phyloP scores from a whole-genome alignment of 2,113 vertebrate species.

The Nipponia nippon region DNA sequence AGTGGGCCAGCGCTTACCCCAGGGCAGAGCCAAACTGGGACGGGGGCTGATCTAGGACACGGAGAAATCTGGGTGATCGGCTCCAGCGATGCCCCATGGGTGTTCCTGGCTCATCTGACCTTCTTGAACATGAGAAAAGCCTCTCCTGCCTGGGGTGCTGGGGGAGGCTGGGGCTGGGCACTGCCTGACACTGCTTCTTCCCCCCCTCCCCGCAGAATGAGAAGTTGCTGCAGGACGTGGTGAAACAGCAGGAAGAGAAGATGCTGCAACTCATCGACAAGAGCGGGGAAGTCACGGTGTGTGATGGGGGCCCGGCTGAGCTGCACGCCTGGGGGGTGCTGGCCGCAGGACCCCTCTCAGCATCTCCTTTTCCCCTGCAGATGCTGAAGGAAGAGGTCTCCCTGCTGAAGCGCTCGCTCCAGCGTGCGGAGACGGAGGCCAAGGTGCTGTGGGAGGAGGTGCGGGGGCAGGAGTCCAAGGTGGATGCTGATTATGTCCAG shows the following conservation, averaged over 20 bases:
- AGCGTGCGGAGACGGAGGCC: conserved; percentile 58
- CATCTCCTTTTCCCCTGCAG: background rate
- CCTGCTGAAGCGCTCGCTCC: conserved; percentile 64
- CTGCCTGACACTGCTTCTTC: background rate
- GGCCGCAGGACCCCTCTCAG: background rate
- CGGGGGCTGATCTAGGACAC: background rate
- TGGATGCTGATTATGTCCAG: conserved; percentile 36
- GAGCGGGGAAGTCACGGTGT: conserved; percentile 62
- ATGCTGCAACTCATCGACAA: conserved; percentile 68
- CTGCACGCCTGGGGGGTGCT: rapidly evolving
- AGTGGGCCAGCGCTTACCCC: conserved; percentile 45
- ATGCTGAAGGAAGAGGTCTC: conserved; percentile 65
- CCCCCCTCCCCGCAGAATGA: background rate
- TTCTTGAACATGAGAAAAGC: background rate
- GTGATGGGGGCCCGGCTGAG: background rate
- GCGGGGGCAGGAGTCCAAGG: conserved; percentile 16
- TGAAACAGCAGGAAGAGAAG: conserved; percentile 71
- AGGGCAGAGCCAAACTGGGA: conserved; percentile 12
- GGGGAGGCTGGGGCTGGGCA: background rate
- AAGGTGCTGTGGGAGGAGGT: conserved; percentile 72
- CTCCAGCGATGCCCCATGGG: background rate
- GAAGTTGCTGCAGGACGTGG: conserved; percentile 68
- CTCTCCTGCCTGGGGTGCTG: rapidly evolving
- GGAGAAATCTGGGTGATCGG: background rate
- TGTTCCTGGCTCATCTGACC: background rate